Base-by-base conservation (phyloP, 2,888 invertebrate genomes). In the Drosophila sordidula region DNA sequence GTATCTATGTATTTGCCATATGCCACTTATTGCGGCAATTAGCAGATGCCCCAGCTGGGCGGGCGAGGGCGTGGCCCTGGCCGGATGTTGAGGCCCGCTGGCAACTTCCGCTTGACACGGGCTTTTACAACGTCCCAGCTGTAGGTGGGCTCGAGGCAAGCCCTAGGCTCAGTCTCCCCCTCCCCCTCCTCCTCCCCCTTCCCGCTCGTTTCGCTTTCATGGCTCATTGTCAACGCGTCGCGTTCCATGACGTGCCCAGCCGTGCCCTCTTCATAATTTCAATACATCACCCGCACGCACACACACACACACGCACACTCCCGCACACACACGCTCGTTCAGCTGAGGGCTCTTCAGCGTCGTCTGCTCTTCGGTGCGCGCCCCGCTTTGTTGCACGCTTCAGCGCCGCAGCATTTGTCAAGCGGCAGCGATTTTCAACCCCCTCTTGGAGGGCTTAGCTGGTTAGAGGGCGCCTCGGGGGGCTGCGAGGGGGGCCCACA, bases 201-300 rank as follows among this genome's bases (percentile, higher is more conserved):
- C 12, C 1, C 12, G 12, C 26, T 12, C 14, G 68, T 58, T 83
- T 63, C 61, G 52, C 57, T 67, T 71, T 77, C 80, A 86, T 73
- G 83, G 83, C 81, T 61, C 85, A 81, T 81, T 81, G 87, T 81
- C 78, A 80, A 59, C 65, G 81, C 71, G 52, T 57, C 46, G 67
- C 67, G 78, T 68, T 77, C 78, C 75, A 41, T 77, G 75, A 68
- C 73, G 69, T 74, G 70, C 58, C 56, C 73, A 68, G 76, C 62
- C 63, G 84, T 75, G 80, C 81, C 81, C 78, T 80, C 70, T 85
- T 87, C 85, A 85, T 87, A 83, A 83, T 83, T 87, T 87, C 88
- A 76, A 81, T 82, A 74, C 86, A 81, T 82, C 85, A 68, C 57
- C 68, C 56, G 54, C 61, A 55, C 71, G 36, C 8, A 55, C 58